Evolutionary conservation across 1,140 invertebrate species (phyloP), one percentile per base, ranked within the genome.

Genomic region (Ips nitidus): DNA sequence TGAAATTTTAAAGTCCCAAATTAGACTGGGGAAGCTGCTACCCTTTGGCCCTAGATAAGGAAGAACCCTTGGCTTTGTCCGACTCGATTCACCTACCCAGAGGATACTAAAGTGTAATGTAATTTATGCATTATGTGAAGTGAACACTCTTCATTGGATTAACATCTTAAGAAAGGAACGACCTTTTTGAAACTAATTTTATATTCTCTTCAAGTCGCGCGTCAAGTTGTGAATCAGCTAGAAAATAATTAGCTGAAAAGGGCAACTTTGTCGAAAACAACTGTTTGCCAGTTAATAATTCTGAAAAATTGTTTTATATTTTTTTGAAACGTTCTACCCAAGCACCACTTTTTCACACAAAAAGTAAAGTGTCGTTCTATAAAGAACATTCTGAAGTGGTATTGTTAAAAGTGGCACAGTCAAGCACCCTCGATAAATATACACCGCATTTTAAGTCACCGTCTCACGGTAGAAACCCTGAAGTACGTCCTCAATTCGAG

Each of bases 351-450:
- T 55, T 55, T 55, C 36, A 22, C 52, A 55, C 5, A 55, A 60
- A 60, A 63, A 63, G 59, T 36, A 41, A 61, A 61, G 61, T 52
- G 61, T 63, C 47, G 42, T 40, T 40, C 45, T 63, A 43, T 63
- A 63, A 63, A 52, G 50, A 52, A 52, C 47, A 6, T 38, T 37
- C 36, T 40, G 45, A 38, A 63, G 61, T 36, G 61, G 45, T 63
- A 43, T 63, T 63, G 45, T 63, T 52, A 52, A 52, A 52, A 63
- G 61, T 63, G 61, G 61, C 61, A 50, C 61, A 41, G 61, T 41
- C 61, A 52, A 63, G 61, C 40, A 41, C 39, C 61, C 61, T 63
- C 61, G 61, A 63, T 63, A 61, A 45, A 61, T 61, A 63, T 63
- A 63, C 47, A 63, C 61, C 40, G 61, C 61, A 52, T 63, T 63